These are phyloP conservation scores for Hirtodrosophila alboralis DNA, from an alignment of 2,888 invertebrate species.

Conservation along the genomic window DNA sequence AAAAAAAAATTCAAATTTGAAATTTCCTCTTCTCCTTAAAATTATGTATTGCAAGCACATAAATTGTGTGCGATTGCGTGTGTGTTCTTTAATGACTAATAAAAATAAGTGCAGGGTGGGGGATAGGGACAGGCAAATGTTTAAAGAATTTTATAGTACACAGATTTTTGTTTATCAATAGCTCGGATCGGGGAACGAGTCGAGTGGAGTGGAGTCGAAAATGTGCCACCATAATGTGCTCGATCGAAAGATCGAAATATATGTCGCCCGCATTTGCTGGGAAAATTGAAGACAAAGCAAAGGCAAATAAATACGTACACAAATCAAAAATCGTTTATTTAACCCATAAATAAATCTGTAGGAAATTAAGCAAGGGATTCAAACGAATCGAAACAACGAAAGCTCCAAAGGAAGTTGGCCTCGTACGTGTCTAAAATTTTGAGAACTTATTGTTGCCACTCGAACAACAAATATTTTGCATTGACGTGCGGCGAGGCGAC, in stretches of 20 bases:
- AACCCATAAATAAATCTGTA: conserved; percentile 73
- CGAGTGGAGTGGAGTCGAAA: conserved; percentile 12
- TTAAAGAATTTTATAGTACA: conserved; percentile 22
- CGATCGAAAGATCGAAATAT: conserved; percentile 11
- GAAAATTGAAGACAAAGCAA: conserved; percentile 19
- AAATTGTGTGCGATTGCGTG: conserved; percentile 6
- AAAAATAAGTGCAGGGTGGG: conserved; percentile 13
- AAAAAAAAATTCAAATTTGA: too few relatives aligned
- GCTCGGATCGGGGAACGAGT: conserved; percentile 21
- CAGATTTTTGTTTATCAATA: conserved; percentile 34
- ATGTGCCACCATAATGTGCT: conserved; percentile 36
- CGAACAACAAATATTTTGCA: conserved; percentile 51
- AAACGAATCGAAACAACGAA: conserved; percentile 2
- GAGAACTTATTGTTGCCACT: conserved; percentile 37
- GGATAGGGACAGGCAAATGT: conserved; percentile 15
- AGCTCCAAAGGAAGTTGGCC: conserved; percentile 49
- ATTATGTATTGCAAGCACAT: conserved; percentile 2
- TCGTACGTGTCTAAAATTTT: conserved; percentile 67
- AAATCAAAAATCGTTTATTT: conserved; percentile 77
- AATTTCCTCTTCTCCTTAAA: too few relatives aligned
- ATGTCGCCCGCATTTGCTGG: conserved; percentile 53
- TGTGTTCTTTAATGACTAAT: conserved; percentile 39
- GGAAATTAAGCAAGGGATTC: conserved; percentile 46
- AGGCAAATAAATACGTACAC: conserved; percentile 29
- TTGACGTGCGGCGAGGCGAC: too few relatives aligned